Percentiles rank a stretch among this genome's conserved stretches.
These are phyloP conservation scores for Achlya flavicornis DNA, from an alignment of 2,888 invertebrate genomes.

Conservation along the genomic window DNA sequence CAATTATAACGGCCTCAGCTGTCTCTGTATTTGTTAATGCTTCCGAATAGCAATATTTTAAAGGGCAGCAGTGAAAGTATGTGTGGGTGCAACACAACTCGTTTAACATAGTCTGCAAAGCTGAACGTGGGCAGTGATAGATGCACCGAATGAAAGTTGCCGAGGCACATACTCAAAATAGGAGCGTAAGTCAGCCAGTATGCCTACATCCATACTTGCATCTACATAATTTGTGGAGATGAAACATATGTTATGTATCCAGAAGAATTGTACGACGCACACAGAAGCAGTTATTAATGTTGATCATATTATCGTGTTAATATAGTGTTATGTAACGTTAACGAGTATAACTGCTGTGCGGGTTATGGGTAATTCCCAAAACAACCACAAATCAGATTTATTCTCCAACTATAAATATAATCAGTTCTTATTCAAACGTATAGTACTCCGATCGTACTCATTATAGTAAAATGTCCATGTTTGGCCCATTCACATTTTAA, in stretches of 20 bases:
- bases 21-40: neutral
- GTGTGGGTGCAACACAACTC: slow-evolving; percentile 29
- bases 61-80: slow-evolving; percentile 39
- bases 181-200: slow-evolving; percentile 38
- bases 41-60: slow-evolving; percentile 19
- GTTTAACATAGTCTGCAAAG: slow-evolving; percentile 20
- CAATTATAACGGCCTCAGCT: neutral
- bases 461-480: neutral
- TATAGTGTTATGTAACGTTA: too few relatives aligned
- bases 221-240: neutral
- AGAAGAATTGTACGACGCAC: too few relatives aligned
- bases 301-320: too few relatives aligned
- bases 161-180: slow-evolving; percentile 34
- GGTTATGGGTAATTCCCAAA: too few relatives aligned
- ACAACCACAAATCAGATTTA: too few relatives aligned
- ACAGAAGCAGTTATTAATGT: too few relatives aligned
- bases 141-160: slow-evolving; percentile 42
- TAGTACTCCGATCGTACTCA: neutral
- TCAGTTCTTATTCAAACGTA: neutral
- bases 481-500: neutral
- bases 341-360: too few relatives aligned
- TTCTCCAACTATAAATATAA: neutral
- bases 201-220: slow-evolving; percentile 52
- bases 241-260: too few relatives aligned
- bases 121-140: slow-evolving; percentile 54